Base-by-base conservation (phyloP, 1,140 invertebrate genomes). In the Lucilia cuprina region DNA sequence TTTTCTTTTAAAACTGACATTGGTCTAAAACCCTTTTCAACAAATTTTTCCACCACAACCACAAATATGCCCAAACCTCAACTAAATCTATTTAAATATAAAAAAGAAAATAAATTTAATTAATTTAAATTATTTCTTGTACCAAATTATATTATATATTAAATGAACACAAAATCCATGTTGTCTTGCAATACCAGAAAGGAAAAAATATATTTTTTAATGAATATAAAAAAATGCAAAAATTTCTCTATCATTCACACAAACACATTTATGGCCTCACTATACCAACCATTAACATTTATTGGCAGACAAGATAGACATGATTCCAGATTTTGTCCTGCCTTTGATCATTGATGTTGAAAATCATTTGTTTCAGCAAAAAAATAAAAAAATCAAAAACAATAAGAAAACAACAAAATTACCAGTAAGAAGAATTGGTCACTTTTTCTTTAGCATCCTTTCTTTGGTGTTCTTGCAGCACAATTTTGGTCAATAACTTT, bases 311-410 rank as follows among this genome's bases (percentile, higher is more conserved):
- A 70, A 21, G 19, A 70, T 70, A 60, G 55, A 70, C 65, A 70
- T 70, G 65, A 19, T 70, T 25, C 10, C 7, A 21, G n/a, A 70
- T 21, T 21, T 55, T n/a, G 4, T 2, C 65, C 55, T 14, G 14
- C 65, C 65, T 70, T 70, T 70, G 65, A 70, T 70, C 65, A 70
- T 70, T 70, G 65, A 70, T 70, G 65, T 70, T 70, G 65, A 70
- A 70, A 70, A 70, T 70, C 65, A 70, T 70, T 70, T 70, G 65
- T 70, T 70, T 21, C 65, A 25, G 65, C 65, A 70, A 7, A 21
- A 70, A 70, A 70, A 70, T 2, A 65, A 21, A n/a, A n/a, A n/a
- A n/a, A n/a, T n/a, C n/a, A n/a, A n/a, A 70, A 70, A 70, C 60
- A 25, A 25, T 7, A 70, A 17, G 5, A 55, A 55, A n/a, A 55